Evolutionary conservation across 92 coral and sea anemone genomes (phyloP).

Genomic region (Actinostola sp.): DNA sequence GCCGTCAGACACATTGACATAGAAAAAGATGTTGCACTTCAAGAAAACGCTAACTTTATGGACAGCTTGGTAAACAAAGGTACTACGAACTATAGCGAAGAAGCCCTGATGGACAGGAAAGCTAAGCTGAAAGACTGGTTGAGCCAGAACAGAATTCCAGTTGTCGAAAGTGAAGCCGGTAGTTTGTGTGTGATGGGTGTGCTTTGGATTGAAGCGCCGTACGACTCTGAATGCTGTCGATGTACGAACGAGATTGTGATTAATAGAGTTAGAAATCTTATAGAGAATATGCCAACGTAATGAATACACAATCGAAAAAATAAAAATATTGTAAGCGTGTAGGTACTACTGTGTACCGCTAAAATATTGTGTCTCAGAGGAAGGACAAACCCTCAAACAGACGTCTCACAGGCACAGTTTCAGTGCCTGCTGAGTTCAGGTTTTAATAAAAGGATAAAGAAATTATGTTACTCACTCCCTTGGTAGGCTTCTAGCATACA

Average conservation of each 20-base stretch:
- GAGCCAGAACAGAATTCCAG: conserved; percentile 79
- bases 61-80: conserved; percentile 21
- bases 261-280: conserved; percentile 71
- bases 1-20: conserved; percentile 46
- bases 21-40: conserved; percentile 22
- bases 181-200: conserved; percentile 87
- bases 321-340: too few relatives aligned
- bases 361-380: too few relatives aligned
- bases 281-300: conserved; percentile 39
- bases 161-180: conserved; percentile 46
- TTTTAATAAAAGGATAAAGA: too few relatives aligned
- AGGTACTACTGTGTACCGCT: too few relatives aligned
- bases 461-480: too few relatives aligned
- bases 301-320: too few relatives aligned
- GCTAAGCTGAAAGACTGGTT: conserved; percentile 73
- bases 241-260: conserved; percentile 85
- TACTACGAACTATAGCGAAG: conserved; percentile 32
- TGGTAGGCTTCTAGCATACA: too few relatives aligned
- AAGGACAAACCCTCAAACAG: too few relatives aligned
- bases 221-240: conserved; percentile 82
- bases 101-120: conserved; percentile 61
- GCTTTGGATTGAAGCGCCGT: conserved; percentile 84
- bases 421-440: too few relatives aligned
- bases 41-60: conserved; percentile 31
- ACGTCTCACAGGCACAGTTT: too few relatives aligned